phyloP scores from a whole-genome alignment of 2,113 vertebrate species.

The Trogon melanurus region DNA sequence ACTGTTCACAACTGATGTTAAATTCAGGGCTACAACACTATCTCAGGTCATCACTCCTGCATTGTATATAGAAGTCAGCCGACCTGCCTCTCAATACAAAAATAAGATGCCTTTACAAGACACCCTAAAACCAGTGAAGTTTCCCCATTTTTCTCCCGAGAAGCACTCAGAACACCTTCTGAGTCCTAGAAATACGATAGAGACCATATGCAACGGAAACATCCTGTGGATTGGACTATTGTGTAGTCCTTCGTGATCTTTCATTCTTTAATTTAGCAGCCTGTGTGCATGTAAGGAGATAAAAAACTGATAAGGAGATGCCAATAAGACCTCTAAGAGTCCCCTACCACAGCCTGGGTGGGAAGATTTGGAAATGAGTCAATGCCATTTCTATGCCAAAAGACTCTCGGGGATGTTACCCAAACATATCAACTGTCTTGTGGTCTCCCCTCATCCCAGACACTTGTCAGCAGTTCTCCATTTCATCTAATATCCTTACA shows the following conservation, averaged over 20 bases:
- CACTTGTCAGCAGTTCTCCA: conserved; percentile 32
- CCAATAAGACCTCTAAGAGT: background rate
- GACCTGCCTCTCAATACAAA: background rate
- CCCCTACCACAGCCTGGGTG: background rate
- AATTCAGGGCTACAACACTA: background rate
- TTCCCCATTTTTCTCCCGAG: background rate
- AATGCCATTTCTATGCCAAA: conserved; percentile 17
- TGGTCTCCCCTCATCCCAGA: conserved; percentile 4
- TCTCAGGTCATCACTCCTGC: background rate
- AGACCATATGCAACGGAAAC: background rate
- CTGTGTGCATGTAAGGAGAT: background rate
- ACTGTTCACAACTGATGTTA: background rate
- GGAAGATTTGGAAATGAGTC: conserved; percentile 17
- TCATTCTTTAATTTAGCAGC: background rate
- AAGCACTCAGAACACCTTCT: background rate
- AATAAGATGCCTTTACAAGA: background rate
- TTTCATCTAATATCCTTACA: conserved; percentile 5
- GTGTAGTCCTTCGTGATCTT: background rate
- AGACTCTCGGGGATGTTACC: background rate
- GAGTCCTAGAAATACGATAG: background rate
- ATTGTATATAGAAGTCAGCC: background rate
- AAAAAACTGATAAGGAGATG: background rate
- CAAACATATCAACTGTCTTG: background rate
- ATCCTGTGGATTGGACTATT: background rate
- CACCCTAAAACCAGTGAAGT: background rate